These are phyloP conservation scores for Sinocyclocheilus anshuiensis DNA, from an alignment of 2,113 vertebrate genomes.

Conservation along the genomic window DNA sequence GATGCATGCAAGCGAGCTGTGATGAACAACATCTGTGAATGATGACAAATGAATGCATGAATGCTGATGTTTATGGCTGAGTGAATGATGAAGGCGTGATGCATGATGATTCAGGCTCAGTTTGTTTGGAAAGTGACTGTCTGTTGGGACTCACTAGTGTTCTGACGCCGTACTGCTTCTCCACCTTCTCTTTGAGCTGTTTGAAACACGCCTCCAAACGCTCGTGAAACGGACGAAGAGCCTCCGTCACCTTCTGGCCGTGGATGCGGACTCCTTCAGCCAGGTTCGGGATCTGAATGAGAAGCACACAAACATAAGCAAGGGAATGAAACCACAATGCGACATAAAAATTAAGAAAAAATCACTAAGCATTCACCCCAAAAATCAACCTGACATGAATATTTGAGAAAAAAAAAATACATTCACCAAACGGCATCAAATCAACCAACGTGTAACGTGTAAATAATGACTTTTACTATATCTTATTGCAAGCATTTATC, in stretches of 20 bases:
- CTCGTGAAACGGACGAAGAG: slow-evolving; percentile 92
- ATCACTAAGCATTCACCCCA: no score
- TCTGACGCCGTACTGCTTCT: slow-evolving; percentile 89
- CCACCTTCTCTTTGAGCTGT: slow-evolving; percentile 93
- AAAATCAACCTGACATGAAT: not conserved
- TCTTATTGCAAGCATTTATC: no score
- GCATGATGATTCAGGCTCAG: not conserved
- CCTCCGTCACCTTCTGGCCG: slow-evolving; percentile 95
- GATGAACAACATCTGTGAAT: not conserved
- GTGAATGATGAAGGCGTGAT: not conserved
- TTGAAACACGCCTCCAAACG: slow-evolving; percentile 93
- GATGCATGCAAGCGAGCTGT: not conserved
- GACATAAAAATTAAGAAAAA: no score
- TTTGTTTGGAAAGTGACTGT: not conserved
- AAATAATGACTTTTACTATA: no score
- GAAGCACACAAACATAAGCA: not conserved
- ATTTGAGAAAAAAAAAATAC: no score
- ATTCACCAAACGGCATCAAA: no score
- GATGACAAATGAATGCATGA: not conserved
- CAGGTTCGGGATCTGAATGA: slow-evolving; percentile 89
- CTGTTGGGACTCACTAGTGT: slow-evolving; percentile 76
- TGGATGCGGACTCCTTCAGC: slow-evolving; percentile 93
- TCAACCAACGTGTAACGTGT: no score
- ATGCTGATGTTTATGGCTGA: not conserved
- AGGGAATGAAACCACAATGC: not conserved